Conservation (phyloP, 2,113 vertebrate species). For the Erythrolamprus reginae region DNA sequence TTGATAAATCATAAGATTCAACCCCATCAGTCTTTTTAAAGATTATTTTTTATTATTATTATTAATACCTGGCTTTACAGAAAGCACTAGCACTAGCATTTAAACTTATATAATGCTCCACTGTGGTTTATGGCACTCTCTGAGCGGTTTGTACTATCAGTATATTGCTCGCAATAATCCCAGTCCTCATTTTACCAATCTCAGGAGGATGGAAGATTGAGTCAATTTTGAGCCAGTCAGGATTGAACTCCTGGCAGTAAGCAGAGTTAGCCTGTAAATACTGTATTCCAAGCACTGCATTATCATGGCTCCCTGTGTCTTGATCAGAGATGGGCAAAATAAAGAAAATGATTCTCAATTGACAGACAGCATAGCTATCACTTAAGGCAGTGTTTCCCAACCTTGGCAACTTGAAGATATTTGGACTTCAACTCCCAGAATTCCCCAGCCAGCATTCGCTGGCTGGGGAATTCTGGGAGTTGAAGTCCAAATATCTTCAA, state of each 20-base stretch:
- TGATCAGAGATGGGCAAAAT: neutral
- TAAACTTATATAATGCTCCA: neutral
- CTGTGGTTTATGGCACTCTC: neutral
- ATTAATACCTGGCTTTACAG: neutral
- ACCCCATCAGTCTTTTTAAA: neutral
- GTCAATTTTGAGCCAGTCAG: neutral
- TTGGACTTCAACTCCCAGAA: too few relatives aligned
- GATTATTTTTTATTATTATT: neutral
- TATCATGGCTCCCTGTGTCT: neutral
- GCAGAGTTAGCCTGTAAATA: neutral
- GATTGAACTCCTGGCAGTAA: neutral
- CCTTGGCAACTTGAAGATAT: too few relatives aligned
- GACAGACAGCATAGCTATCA: neutral
- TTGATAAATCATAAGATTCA: neutral
- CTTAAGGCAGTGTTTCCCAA: neutral
- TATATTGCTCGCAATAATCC: neutral
- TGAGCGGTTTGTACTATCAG: neutral
- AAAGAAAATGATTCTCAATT: neutral
- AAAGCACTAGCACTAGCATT: neutral
- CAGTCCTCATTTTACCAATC: neutral
- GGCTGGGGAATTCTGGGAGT: too few relatives aligned
- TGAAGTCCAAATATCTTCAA: too few relatives aligned
- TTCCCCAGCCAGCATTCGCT: too few relatives aligned
- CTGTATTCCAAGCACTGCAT: neutral
- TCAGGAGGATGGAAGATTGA: neutral